Base-by-base conservation (phyloP, 2,113 vertebrate species). In the Psilopogon haemacephalus region DNA sequence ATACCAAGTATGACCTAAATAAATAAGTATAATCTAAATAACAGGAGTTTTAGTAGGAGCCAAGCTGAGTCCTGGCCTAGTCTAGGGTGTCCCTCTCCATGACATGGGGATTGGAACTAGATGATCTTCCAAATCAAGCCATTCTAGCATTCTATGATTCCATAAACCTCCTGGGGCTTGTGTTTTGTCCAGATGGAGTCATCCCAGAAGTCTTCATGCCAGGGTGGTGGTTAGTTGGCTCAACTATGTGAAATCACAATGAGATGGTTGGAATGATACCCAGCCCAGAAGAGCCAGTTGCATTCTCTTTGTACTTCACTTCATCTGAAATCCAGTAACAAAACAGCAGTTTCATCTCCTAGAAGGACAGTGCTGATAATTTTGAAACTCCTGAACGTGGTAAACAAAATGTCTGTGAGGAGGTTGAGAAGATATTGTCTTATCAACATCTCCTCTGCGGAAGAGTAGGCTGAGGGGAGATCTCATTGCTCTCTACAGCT, bases 351-450 rank as follows among this genome's bases (percentile, higher is more conserved):
- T 89, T 94, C 75, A 73, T 75, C 72, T 90, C 87, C 42, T 71
- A 13, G 78, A 89, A 92, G 89, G 91, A 68, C 91, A 77, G 68
- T 0, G 30, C 91, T 85, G 81, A 86, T 91, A 76, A 89, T 86
- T 93, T 32, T 67, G 82, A 68, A 85, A 89, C 28, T 72, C 68
- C 91, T 63, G 42, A 70, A 56, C n/a, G 78, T 26, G 89, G 50
- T 93, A 91, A 72, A 69, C 72, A 74, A 88, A 83, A 81, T 1
- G n/a, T 85, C 87, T 77, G 15, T 5, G 18, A 81, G 73, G 62
- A 94, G 93, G 65, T 8, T 93, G 94, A 56, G 59, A 42, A 88
- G 94, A 80, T 76, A 68, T 83, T 89, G 89, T 81, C 85, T 93
- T 85, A 24, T 24, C 48, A 50, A 24, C 23, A 12, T 50, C 48